These are phyloP conservation scores for Upupa epops DNA, from an alignment of 2,113 vertebrate genomes.

Conservation along the genomic window DNA sequence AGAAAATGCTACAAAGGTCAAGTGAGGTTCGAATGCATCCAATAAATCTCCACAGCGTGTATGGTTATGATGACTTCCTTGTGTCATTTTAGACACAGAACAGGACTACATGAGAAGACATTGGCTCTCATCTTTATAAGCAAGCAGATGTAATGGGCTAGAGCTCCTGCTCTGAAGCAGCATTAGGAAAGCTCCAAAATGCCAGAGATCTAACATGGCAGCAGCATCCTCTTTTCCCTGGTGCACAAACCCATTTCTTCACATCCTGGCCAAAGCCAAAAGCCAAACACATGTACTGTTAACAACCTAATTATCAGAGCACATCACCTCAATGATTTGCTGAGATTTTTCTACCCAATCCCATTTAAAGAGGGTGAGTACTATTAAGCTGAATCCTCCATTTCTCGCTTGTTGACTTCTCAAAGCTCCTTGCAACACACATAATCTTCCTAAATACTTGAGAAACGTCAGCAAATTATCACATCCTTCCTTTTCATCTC, in stretches of 20 bases:
- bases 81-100: background rate
- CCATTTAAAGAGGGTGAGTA: background rate
- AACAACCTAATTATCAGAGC: background rate
- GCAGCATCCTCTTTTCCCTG: background rate
- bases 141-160: background rate
- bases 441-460: background rate
- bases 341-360: background rate
- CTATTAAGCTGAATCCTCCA: background rate
- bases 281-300: background rate
- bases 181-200: background rate
- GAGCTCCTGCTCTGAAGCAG: background rate
- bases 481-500: background rate
- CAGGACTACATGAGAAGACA: background rate
- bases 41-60: background rate
- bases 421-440: background rate
- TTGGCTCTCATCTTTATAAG: background rate
- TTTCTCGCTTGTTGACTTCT: background rate
- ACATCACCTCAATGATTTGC: background rate
- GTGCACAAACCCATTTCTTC: background rate
- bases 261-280: background rate
- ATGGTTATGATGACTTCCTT: background rate
- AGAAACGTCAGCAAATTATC: conserved; percentile 19
- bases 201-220: background rate
- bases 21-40: background rate
- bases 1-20: background rate